Conservation (phyloP, 2,888 invertebrate species). For the Drosophila nr. fundita region DNA sequence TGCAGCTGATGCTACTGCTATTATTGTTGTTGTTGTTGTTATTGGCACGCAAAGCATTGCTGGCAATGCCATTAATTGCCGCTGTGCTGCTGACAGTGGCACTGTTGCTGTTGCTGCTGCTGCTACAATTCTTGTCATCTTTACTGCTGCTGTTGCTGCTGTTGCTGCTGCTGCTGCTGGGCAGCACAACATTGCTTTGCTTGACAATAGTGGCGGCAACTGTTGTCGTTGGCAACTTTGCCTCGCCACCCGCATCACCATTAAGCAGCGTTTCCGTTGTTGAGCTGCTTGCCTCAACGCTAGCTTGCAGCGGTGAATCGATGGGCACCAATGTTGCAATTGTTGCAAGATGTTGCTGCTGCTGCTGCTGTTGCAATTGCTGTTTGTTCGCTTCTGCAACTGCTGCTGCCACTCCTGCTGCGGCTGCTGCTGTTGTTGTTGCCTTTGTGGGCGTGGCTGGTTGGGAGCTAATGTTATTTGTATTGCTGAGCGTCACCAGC, state of each 20-base stretch:
- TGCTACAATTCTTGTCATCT: constrained; percentile 24
- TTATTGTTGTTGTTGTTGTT: constrained; percentile 29
- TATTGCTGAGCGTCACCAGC: constrained; percentile 54
- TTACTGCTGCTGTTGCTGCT: constrained; percentile 9
- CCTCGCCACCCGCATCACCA: constrained; percentile 54
- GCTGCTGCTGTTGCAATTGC: constrained; percentile 28
- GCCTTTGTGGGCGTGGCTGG: constrained; percentile 14
- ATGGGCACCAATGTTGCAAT: constrained; percentile 62
- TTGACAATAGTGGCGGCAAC: constrained; percentile 31
- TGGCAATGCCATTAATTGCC: constrained; percentile 55
- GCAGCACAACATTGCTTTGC: constrained; percentile 58
- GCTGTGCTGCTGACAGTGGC: constrained; percentile 49
- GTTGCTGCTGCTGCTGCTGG: constrained; percentile 55
- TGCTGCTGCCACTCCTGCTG: constrained; percentile 17
- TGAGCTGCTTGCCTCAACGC: constrained; percentile 61
- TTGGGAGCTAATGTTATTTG: constrained; percentile 5
- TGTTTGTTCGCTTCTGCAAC: constrained; percentile 26
- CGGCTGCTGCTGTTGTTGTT: constrained; percentile 31
- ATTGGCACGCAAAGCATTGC: constrained; percentile 37
- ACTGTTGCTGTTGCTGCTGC: constrained; percentile 23
- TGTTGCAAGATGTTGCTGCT: constrained; percentile 13
- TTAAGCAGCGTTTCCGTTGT: constrained; percentile 46
- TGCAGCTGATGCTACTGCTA: constrained; percentile 3
- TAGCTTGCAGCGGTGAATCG: constrained; percentile 45
- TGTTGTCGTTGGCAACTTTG: constrained; percentile 34